These are phyloP conservation scores for Digitonthophagus gazella DNA, from an alignment of 2,888 invertebrate species.

Conservation along the genomic window DNA sequence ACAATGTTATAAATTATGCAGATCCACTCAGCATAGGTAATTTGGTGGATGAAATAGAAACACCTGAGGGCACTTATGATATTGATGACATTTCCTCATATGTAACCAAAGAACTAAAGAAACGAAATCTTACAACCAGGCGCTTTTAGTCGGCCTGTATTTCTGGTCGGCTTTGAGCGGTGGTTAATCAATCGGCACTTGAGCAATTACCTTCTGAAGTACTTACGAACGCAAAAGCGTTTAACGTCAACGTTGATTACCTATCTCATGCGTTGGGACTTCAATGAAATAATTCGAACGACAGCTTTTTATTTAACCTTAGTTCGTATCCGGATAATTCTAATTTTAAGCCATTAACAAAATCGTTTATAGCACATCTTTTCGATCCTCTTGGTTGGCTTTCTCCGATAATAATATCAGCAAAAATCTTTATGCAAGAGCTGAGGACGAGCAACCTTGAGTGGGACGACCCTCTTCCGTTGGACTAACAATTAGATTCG, in stretches of 20 bases:
- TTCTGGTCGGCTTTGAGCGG: background rate
- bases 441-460: background rate
- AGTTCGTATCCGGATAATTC: background rate
- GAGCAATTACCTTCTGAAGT: background rate
- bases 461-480: slow-evolving; percentile 5
- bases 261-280: background rate
- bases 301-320: background rate
- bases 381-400: background rate
- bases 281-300: background rate
- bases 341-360: background rate
- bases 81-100: too few species aligned
- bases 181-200: background rate
- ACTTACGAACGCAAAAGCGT: background rate
- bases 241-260: background rate
- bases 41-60: too few species aligned
- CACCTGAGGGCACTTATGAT: too few species aligned
- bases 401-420: background rate
- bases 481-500: background rate
- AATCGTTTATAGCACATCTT: slow-evolving; percentile 1
- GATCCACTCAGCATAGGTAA: too few species aligned
- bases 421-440: background rate
- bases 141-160: background rate
- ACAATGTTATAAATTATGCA: too few species aligned
- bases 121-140: too few species aligned
- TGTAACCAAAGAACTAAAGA: too few species aligned